Evolutionary conservation across 1,140 invertebrate species (phyloP), one percentile per base, ranked within the genome.

Genomic region (Tetranychus urticae): DNA sequence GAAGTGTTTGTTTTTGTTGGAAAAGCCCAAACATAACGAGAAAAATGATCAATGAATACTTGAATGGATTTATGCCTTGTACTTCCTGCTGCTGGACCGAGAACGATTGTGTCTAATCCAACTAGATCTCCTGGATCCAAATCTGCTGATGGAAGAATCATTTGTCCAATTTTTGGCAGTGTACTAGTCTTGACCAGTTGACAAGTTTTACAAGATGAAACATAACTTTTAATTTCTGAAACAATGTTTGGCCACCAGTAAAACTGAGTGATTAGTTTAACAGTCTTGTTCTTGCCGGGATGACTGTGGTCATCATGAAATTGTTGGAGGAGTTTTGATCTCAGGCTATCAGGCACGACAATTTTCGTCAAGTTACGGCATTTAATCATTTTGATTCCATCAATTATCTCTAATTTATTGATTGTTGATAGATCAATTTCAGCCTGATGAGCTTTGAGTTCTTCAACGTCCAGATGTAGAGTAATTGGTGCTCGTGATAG

Each of bases 331-430:
- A n/a, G 12, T 2, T 35, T 6, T 7, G 8, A 57, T 13, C n/a
- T 57, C 5, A 33, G 31, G 56, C 5, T n/a, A 6, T 57, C 31
- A 14, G 56, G 56, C 7, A 57, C 56, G 14, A 35, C 31, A 2
- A 68, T 63, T 12, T 71, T 63, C 63, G 71, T 72, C 2, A 72
- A 13, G 8, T 39, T 6, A 37, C 33, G 8, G 36, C 5, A 33
- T n/a, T 37, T 57, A 6, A 57, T 33, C 33, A 39, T 57, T 1
- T 8, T 33, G 7, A 57, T 4, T 8, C 56, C 56, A 37, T 52
- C 31, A 52, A 6, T 33, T 23, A 8, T 5, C 6, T 8, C 14
- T 1, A 14, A 14, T 8, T 52, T 52, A 6, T 52, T 52, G 48
- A 52, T 14, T 5, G 4, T 8, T 8, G 14, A 23, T 4, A 33